Conservation (phyloP, 2,113 vertebrate genomes). For the Prochilodus magdalenae region DNA sequence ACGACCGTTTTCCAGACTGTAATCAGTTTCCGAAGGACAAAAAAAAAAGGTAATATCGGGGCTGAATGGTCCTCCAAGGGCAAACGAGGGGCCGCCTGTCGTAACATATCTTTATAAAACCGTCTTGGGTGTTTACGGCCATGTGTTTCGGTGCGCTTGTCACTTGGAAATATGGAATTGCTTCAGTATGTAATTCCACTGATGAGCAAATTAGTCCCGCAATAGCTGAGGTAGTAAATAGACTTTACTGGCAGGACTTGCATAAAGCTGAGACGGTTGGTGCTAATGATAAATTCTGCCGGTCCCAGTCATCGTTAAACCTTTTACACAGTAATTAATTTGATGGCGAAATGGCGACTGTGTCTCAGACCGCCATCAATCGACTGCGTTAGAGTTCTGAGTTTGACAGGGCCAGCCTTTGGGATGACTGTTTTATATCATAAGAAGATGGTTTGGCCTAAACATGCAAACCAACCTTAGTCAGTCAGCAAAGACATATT, state of each 20-base stretch:
- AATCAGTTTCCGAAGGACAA: slow-evolving; percentile 29
- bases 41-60: slow-evolving; percentile 6
- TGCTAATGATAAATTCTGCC: slow-evolving; percentile 21
- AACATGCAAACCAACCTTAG: too few species aligned
- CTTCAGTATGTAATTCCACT: background rate
- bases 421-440: background rate
- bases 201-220: slow-evolving; percentile 24
- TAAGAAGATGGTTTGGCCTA: too few species aligned
- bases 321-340: slow-evolving; percentile 37
- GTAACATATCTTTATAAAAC: background rate
- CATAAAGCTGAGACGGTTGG: background rate
- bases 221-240: slow-evolving; percentile 21
- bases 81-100: background rate
- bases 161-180: slow-evolving; percentile 25
- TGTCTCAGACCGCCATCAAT: background rate
- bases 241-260: slow-evolving; percentile 19
- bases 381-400: background rate
- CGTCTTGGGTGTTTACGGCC: background rate
- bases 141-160: background rate
- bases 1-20: slow-evolving; percentile 29
- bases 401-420: background rate
- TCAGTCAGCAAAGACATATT: too few species aligned
- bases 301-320: slow-evolving; percentile 8
- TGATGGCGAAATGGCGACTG: slow-evolving; percentile 6
- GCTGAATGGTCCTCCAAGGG: slow-evolving; percentile 7